Percentiles rank a stretch among this genome's conserved stretches.
These are phyloP conservation scores for Lycodopsis pacificus DNA, from an alignment of 2,797 vertebrate genomes.

Conservation along the genomic window DNA sequence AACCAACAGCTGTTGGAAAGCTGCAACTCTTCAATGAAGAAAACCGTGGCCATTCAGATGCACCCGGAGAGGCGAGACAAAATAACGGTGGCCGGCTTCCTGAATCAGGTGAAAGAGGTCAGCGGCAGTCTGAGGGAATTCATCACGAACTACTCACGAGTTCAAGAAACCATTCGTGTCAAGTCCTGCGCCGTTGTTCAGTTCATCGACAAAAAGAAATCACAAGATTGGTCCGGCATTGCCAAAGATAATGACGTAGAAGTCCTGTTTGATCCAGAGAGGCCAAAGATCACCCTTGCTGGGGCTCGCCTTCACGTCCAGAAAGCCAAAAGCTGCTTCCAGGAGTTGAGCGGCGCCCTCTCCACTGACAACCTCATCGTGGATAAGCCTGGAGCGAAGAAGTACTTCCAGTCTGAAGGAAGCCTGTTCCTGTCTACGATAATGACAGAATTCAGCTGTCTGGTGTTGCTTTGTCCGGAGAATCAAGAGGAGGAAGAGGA, in stretches of 20 bases:
- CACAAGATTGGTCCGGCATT: constrained; percentile 44
- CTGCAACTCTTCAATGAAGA: constrained; percentile 66
- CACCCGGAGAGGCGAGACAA: constrained; percentile 23
- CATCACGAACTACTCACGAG: constrained; percentile 72
- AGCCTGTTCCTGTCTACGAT: constrained; percentile 52
- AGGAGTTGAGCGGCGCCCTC: constrained; percentile 61
- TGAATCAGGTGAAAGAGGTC: constrained; percentile 75
- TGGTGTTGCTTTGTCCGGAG: constrained; percentile 77
- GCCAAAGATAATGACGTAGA: constrained; percentile 60
- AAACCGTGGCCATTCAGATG: constrained; percentile 65
- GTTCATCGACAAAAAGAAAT: constrained; percentile 82
- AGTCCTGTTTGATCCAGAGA: constrained; percentile 61
- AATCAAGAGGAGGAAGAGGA: constrained; percentile 30
- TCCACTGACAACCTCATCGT: constrained; percentile 69
- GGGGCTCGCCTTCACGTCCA: constrained; percentile 82
- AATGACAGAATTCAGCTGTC: constrained; percentile 73
- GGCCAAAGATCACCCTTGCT: constrained; percentile 76
- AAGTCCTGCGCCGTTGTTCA: constrained; percentile 65
- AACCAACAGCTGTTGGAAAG: constrained; percentile 50
- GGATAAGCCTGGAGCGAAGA: constrained; percentile 87
- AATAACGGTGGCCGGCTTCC: constrained; percentile 82
- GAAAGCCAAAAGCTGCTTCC: constrained; percentile 58
- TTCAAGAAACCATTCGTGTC: constrained; percentile 71
- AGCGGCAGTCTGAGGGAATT: constrained; percentile 75
- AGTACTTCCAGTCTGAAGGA: constrained; percentile 81